phyloP scores from a whole-genome alignment of 2,888 invertebrate species.

The Ochropleura leucogaster region DNA sequence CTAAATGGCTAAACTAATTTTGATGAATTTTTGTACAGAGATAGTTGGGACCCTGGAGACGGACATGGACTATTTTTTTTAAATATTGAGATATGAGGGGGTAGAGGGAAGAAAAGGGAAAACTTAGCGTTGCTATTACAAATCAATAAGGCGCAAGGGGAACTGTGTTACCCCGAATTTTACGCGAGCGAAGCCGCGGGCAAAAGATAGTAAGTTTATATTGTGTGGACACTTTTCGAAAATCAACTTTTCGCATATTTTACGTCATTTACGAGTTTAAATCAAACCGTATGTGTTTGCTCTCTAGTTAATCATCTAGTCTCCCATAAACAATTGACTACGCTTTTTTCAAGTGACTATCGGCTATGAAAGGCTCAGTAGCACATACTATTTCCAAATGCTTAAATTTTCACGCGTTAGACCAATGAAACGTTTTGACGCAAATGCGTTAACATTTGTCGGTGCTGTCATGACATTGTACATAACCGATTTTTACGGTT shows the following conservation, averaged over 20 bases:
- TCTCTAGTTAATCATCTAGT: too few relatives aligned
- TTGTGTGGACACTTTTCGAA: background rate
- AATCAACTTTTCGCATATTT: background rate
- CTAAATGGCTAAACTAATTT: too few relatives aligned
- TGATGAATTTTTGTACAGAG: too few relatives aligned
- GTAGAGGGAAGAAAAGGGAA: too few relatives aligned
- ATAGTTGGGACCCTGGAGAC: too few relatives aligned
- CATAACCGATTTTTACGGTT: conserved; percentile 52
- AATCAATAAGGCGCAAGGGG: too few relatives aligned
- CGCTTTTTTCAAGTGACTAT: background rate
- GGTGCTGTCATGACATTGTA: conserved; percentile 41
- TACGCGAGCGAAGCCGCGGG: too few relatives aligned
- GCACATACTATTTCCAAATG: conserved; percentile 30
- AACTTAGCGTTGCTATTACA: too few relatives aligned
- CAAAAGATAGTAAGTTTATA: background rate
- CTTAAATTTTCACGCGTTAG: conserved; percentile 28
- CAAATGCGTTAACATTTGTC: conserved; percentile 33
- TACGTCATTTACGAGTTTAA: background rate
- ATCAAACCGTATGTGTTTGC: background rate
- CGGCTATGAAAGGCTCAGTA: conserved; percentile 6
- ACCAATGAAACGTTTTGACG: conserved; percentile 18
- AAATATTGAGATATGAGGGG: too few relatives aligned
- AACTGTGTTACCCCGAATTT: too few relatives aligned
- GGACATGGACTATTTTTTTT: too few relatives aligned
- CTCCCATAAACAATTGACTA: conserved; percentile 2